A percentile compares a stretch with the other conserved stretches of the same genome.
Evolutionary conservation across 2,797 vertebrate genomes (phyloP).

Genomic region (Uromys caudimaculatus): DNA sequence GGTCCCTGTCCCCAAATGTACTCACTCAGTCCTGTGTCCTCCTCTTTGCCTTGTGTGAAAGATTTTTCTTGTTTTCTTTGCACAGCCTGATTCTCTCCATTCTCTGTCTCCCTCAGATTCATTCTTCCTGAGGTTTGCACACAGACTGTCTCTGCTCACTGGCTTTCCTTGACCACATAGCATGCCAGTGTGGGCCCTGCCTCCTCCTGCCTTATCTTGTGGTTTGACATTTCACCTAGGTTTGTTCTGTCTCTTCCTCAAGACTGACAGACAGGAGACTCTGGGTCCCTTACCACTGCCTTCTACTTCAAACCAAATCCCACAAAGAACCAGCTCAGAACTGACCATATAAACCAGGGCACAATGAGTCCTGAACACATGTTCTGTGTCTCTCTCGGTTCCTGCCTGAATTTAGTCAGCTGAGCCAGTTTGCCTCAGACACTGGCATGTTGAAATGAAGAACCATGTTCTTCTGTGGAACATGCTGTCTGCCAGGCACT

Average conservation of each 20-base stretch:
- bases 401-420: neutral
- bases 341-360: neutral
- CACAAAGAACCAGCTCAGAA: neutral
- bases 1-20: neutral
- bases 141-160: neutral
- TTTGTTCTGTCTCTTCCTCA: constrained; percentile 60
- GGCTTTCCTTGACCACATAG: neutral
- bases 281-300: constrained; percentile 9
- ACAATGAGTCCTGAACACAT: neutral
- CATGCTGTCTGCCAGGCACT: neutral
- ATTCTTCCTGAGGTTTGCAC: neutral
- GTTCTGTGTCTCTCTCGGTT: neutral
- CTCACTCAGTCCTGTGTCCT: neutral
- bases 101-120: neutral
- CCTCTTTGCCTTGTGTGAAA: neutral
- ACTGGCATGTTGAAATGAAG: neutral
- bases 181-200: neutral
- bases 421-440: neutral
- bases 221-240: constrained; percentile 63
- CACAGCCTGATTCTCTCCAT: neutral
- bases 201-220: neutral
- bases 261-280: neutral
- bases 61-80: neutral
- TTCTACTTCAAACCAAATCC: constrained; percentile 49
- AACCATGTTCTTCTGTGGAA: neutral